Evolutionary conservation across 2,113 vertebrate genomes (phyloP), one percentile per base, ranked within the genome.

Genomic region (Nannospalax galili): DNA sequence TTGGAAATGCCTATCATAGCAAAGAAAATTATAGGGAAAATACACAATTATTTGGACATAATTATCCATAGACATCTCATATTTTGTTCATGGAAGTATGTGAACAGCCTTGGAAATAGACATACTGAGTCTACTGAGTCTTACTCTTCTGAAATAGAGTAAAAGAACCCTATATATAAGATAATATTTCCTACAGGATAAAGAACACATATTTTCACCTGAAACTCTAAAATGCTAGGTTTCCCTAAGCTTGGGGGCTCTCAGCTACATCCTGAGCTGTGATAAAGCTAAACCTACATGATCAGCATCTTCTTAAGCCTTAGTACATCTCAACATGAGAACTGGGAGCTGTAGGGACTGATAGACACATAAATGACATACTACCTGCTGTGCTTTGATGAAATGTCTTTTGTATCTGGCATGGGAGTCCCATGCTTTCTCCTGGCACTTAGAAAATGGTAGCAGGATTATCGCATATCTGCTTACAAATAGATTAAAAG

Each of bases 11-110:
- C 35, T 58, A 32, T 17, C 30, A 86, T 37, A 70, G 8, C 14
- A 72, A 90, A 90, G 30, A 14, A 12, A 24, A 73, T 37, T 17
- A 15, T 81, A 80, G 58, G 90, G 65, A 88, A 95, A 56, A 28
- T 11, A 37, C 35, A 3, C 28, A 91, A 28, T 84, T 70, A 45
- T 75, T 32, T 62, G 32, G 10, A 92, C 28, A 48, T 78, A 48
- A 62, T 35, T 74, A 19, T 45, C 32, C 67, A 65, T 28, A 42
- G 60, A 40, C 40, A 88, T 40, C 30, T 90, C 28, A 14, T 19
- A 84, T 84, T 90, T 85, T 80, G 32, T 88, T 72, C 82, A 91
- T 88, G 42, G 15, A 75, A 87, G 19, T 92, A 22, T 79, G 6
- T 62, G 89, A 87, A 78, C 7, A 92, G 19, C 60, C 7, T 84